Percentiles rank a stretch among this genome's conserved stretches.
phyloP scores from a whole-genome alignment of 1,140 invertebrate species.

The Agrilus planipennis region DNA sequence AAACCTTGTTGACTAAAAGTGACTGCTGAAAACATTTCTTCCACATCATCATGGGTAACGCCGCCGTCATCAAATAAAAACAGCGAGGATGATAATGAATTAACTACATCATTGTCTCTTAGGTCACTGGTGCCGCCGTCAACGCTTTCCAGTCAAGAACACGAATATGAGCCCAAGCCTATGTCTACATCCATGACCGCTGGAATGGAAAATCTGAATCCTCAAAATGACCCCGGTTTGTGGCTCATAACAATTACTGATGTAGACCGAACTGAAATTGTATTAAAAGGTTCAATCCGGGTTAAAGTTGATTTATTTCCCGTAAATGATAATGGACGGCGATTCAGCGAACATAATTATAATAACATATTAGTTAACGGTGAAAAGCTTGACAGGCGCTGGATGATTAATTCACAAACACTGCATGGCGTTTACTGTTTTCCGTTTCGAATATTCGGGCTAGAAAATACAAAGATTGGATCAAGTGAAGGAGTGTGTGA shows the following conservation, averaged over 20 bases:
- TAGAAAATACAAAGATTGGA: too few relatives aligned
- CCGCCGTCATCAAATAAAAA: conserved; percentile 4
- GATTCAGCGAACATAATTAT: too few relatives aligned
- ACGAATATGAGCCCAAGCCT: neutral
- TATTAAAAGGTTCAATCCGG: conserved; percentile 10
- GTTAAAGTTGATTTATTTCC: conserved; percentile 10
- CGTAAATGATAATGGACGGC: too few relatives aligned
- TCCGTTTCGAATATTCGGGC: too few relatives aligned
- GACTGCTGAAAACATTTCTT: too few relatives aligned
- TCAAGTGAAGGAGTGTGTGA: too few relatives aligned
- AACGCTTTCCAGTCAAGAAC: conserved; percentile 4
- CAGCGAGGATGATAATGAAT: conserved; percentile 3
- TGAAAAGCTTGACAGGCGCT: too few relatives aligned
- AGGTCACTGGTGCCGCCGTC: conserved; percentile 3
- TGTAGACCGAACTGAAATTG: conserved; percentile 10
- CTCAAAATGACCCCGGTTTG: conserved; percentile 1
- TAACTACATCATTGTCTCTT: neutral
- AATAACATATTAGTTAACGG: too few relatives aligned
- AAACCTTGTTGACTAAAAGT: too few relatives aligned
- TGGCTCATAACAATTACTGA: conserved; percentile 3
- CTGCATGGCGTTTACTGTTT: too few relatives aligned
- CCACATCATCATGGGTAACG: too few relatives aligned
- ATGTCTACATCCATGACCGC: conserved; percentile 1
- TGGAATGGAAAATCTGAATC: conserved; percentile 4
- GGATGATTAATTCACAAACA: too few relatives aligned